Evolutionary conservation across 2,888 invertebrate species (phyloP).

Genomic region (Syritta pipiens): DNA sequence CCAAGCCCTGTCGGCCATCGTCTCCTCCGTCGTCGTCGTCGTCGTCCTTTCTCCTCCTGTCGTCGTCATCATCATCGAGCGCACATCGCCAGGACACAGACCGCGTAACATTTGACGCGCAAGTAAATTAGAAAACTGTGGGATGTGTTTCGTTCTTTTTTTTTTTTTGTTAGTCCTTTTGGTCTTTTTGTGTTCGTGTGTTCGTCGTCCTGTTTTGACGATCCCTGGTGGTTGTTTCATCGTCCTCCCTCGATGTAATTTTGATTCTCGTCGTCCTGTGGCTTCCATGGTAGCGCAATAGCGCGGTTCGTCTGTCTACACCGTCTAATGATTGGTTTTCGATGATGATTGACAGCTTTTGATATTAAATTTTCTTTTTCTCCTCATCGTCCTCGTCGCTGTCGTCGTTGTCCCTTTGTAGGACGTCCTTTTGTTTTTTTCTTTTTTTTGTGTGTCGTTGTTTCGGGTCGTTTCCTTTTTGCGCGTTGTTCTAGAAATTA

Average conservation of each 20-base stretch:
- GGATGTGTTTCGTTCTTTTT: slow-evolving; percentile 41
- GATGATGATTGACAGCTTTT: slow-evolving; percentile 69
- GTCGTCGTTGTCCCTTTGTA: background rate
- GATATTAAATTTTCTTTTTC: slow-evolving; percentile 65
- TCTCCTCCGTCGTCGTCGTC: background rate
- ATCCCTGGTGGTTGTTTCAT: slow-evolving; percentile 15
- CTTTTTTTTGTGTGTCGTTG: slow-evolving; percentile 2
- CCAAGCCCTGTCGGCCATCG: slow-evolving; percentile 25
- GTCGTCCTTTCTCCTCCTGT: slow-evolving; percentile 15
- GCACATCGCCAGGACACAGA: slow-evolving; percentile 40
- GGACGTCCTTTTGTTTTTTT: slow-evolving; percentile 23
- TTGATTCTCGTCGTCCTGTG: slow-evolving; percentile 24
- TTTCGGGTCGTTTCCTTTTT: slow-evolving; percentile 17
- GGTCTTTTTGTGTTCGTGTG: slow-evolving; percentile 3
- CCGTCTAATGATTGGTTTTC: slow-evolving; percentile 68
- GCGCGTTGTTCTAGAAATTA: slow-evolving; percentile 51
- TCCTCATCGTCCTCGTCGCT: slow-evolving; percentile 1
- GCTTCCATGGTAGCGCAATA: slow-evolving; percentile 38
- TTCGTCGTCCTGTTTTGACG: background rate
- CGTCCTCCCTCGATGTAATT: slow-evolving; percentile 47
- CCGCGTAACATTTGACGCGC: slow-evolving; percentile 69
- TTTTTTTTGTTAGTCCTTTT: slow-evolving; percentile 13
- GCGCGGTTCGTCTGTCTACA: slow-evolving; percentile 60
- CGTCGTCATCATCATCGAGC: slow-evolving; percentile 4
- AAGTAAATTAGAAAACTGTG: slow-evolving; percentile 68